Conservation (phyloP, 2,888 invertebrate genomes). For the Neoscelio sp. region DNA sequence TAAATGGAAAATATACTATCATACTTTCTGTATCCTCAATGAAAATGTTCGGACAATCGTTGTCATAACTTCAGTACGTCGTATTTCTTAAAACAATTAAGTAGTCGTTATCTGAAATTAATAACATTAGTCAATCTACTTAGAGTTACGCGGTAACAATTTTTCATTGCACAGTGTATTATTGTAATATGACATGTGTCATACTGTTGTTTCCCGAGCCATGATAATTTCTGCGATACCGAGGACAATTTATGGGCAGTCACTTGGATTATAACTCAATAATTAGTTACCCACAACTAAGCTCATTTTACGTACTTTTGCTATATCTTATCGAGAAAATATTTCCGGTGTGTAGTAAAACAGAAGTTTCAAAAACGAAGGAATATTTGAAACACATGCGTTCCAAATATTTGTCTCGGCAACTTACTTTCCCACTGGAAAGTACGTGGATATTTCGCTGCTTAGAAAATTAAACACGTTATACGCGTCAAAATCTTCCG, state of each 20-base stretch:
- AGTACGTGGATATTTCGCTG: neutral
- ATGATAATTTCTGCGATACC: conserved; percentile 1
- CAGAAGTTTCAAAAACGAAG: neutral
- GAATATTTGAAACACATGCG: conserved; percentile 1
- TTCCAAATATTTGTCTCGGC: conserved; percentile 10
- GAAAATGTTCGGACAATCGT: too few species aligned
- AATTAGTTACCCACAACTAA: conserved; percentile 2
- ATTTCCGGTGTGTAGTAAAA: conserved; percentile 2
- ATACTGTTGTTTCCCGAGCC: neutral
- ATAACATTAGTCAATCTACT: neutral
- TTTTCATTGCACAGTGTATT: neutral
- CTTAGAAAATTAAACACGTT: conserved; percentile 1
- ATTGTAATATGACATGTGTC: conserved; percentile 1
- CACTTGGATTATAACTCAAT: conserved; percentile 4
- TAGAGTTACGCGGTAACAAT: neutral
- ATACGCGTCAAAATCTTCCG: neutral
- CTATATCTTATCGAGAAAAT: neutral
- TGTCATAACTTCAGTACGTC: too few species aligned
- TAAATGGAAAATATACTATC: too few species aligned
- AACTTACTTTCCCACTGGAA: neutral
- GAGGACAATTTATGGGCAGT: neutral
- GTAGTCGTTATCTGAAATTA: conserved; percentile 7
- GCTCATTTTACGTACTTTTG: conserved; percentile 11
- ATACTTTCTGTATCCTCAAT: too few species aligned
- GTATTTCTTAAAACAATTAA: too few species aligned